phyloP scores from a whole-genome alignment of 2,797 vertebrate genomes.

The Pangasius macronema region DNA sequence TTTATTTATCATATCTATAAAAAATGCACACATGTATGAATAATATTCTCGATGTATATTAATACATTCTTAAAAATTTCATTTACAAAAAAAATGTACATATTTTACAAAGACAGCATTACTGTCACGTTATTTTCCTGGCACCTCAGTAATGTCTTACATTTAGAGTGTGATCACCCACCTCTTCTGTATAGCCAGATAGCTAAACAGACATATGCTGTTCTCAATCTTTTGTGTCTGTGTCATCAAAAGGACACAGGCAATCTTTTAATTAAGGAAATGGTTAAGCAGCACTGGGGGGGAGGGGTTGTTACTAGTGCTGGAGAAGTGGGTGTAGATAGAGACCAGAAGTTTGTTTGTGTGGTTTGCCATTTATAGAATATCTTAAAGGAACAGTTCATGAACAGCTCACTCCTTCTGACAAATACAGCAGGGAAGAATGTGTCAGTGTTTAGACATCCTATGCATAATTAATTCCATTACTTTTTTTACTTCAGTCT shows the following conservation, averaged over 20 bases:
- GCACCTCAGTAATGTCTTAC: no score
- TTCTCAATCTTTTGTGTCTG: constrained; percentile 3
- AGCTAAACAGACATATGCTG: constrained; percentile 19
- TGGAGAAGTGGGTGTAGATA: background rate
- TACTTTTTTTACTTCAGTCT: no score
- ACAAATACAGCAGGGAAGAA: background rate
- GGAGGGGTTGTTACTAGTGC: constrained; percentile 22
- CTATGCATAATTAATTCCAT: background rate
- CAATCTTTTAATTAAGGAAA: constrained; percentile 60
- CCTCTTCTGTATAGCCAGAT: background rate
- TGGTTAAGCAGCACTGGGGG: constrained; percentile 57
- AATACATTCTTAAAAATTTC: no score
- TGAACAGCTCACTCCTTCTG: constrained; percentile 8
- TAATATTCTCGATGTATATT: no score
- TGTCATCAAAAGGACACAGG: background rate
- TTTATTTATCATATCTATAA: no score
- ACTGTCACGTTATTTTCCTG: no score
- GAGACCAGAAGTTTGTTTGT: background rate
- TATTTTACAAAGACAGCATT: no score
- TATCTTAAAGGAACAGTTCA: background rate
- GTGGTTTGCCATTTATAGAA: background rate
- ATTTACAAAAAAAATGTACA: no score
- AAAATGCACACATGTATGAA: no score
- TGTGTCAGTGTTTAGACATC: constrained; percentile 1
- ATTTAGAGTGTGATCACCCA: background rate